Evolutionary conservation across 2,113 vertebrate genomes (phyloP).

Genomic region (Indicator indicator): DNA sequence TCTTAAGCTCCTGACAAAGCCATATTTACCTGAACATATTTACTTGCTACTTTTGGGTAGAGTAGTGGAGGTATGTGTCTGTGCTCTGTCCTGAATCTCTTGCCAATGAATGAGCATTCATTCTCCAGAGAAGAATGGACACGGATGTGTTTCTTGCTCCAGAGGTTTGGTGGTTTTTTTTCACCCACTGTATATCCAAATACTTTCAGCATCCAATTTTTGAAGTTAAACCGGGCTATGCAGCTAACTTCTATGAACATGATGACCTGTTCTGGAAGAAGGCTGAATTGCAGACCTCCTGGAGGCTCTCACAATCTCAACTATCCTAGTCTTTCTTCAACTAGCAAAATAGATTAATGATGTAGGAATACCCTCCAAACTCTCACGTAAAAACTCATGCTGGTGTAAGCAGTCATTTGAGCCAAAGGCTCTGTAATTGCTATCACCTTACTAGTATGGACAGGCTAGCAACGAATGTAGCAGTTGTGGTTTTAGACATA

Average conservation of each 20-base stretch:
- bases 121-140: neutral
- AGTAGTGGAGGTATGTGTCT: neutral
- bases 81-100: neutral
- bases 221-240: neutral
- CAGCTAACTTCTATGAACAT: neutral
- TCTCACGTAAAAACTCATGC: fast-evolving
- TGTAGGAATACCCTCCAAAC: neutral
- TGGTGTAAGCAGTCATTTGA: neutral
- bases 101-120: neutral
- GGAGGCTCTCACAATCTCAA: neutral
- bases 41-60: neutral
- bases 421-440: neutral
- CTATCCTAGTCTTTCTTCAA: neutral
- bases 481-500: neutral
- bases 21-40: neutral
- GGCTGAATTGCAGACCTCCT: neutral
- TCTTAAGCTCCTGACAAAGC: neutral
- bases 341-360: neutral
- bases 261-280: neutral
- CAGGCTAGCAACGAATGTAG: neutral
- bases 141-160: neutral
- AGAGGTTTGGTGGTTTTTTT: neutral
- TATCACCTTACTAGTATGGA: neutral
- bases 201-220: neutral
- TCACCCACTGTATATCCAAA: neutral